Percentiles rank a stretch among this genome's conserved stretches.
These are phyloP conservation scores for Pseudomyrmex sp. DNA, from an alignment of 1,140 invertebrate genomes.

Conservation along the genomic window DNA sequence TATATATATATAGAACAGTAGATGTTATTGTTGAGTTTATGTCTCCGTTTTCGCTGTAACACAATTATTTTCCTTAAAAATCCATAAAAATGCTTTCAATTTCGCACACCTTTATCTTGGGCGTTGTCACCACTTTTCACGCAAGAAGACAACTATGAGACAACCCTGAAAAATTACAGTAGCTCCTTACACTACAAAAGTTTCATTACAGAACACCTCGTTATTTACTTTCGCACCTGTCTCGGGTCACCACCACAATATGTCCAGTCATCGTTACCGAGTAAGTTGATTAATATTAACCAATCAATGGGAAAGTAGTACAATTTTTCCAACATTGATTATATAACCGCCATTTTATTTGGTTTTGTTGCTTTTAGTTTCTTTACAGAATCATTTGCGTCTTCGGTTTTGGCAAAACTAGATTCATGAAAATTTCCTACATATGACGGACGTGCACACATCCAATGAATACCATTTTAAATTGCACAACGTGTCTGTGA, in stretches of 20 bases:
- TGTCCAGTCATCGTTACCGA: constrained; percentile 21
- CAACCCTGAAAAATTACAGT: constrained; percentile 74
- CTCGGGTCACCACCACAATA: constrained; percentile 9
- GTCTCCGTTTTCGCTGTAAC: not conserved
- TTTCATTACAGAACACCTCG: constrained; percentile 74
- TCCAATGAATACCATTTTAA: not conserved
- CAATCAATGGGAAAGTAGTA: constrained; percentile 11
- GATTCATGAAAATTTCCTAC: not conserved
- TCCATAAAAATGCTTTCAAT: constrained; percentile 54
- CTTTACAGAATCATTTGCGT: constrained; percentile 14
- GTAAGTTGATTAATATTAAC: constrained; percentile 38
- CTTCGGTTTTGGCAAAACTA: not conserved
- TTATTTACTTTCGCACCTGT: constrained; percentile 73
- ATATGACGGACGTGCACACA: not conserved
- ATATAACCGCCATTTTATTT: not conserved
- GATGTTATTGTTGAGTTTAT: not conserved
- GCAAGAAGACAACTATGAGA: constrained; percentile 71
- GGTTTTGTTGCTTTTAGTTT: not conserved
- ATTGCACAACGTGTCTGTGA: not conserved
- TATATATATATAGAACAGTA: not conserved
- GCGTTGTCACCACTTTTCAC: constrained; percentile 35
- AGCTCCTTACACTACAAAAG: constrained; percentile 57
- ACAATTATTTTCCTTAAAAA: constrained; percentile 1
- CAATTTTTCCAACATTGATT: not conserved
- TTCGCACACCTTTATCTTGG: constrained; percentile 38